phyloP scores from a whole-genome alignment of 1,140 invertebrate species.

The Zaprionus capensis region DNA sequence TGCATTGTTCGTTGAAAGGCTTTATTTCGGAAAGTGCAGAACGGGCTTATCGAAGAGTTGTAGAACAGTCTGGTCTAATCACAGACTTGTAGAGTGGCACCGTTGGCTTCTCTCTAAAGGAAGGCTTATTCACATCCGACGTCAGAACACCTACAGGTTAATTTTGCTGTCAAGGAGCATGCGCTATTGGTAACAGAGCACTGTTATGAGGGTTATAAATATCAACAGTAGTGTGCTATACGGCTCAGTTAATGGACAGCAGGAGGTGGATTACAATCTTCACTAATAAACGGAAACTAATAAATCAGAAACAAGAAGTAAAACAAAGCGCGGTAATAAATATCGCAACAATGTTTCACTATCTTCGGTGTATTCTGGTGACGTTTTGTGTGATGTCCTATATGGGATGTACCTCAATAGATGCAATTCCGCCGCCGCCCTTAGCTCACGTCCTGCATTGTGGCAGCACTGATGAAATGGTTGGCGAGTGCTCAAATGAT shows the following conservation, averaged over 20 bases:
- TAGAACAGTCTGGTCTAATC: not conserved
- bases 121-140: not conserved
- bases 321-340: too few species aligned
- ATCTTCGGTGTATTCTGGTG: not conserved
- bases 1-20: not conserved
- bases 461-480: conserved; percentile 72
- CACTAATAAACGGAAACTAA: too few species aligned
- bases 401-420: not conserved
- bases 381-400: not conserved
- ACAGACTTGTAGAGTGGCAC: not conserved
- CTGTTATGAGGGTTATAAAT: conserved; percentile 50
- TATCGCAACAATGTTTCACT: too few species aligned
- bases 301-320: too few species aligned
- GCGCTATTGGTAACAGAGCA: conserved; percentile 37
- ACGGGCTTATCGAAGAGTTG: not conserved
- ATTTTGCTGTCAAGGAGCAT: conserved; percentile 4
- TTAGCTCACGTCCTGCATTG: conserved; percentile 47
- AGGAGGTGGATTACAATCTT: not conserved
- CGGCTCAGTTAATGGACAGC: conserved; percentile 43
- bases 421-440: conserved; percentile 9
- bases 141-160: not conserved
- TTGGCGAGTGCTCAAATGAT: conserved; percentile 80
- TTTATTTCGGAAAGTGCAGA: not conserved
- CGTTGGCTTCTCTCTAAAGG: too few species aligned
- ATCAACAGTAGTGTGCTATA: not conserved